phyloP scores from a whole-genome alignment of 1,140 invertebrate genomes.

The Tetramorium parvispinum region DNA sequence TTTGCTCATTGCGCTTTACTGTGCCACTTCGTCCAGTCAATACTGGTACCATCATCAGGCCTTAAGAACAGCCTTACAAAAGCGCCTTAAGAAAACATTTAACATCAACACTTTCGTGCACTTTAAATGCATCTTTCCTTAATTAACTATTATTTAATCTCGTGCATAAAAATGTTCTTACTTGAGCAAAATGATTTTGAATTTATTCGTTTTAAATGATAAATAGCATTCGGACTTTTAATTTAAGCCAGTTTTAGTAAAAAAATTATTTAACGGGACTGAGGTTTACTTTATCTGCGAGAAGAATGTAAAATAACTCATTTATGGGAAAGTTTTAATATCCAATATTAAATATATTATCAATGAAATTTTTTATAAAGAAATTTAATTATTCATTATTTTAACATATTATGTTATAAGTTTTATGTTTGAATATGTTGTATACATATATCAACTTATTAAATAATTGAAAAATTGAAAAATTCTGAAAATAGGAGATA shows the following conservation, averaged over 20 bases:
- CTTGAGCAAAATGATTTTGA: not conserved
- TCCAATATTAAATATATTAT: not conserved
- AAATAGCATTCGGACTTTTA: not conserved
- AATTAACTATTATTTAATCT: not conserved
- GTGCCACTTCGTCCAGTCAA: conserved; percentile 1
- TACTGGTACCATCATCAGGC: not conserved
- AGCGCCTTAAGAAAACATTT: not conserved
- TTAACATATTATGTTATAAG: not conserved
- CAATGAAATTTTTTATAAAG: not conserved
- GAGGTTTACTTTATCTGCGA: not conserved
- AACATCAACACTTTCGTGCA: not conserved
- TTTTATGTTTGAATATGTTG: not conserved
- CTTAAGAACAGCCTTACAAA: not conserved
- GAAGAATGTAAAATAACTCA: not conserved
- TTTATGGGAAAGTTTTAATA: conserved; percentile 1
- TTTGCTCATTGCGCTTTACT: conserved; percentile 68
- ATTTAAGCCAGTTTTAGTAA: not conserved
- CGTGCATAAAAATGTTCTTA: not conserved
- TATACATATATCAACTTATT: not conserved
- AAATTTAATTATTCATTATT: not conserved
- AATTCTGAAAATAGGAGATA: not conserved
- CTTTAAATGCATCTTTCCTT: not conserved
- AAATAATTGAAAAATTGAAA: not conserved
- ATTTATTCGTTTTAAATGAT: not conserved
- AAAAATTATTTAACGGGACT: not conserved